A percentile compares a stretch with the other conserved stretches of the same genome.
phyloP scores from a whole-genome alignment of 1,140 invertebrate species.

The Aleiodes sp. region DNA sequence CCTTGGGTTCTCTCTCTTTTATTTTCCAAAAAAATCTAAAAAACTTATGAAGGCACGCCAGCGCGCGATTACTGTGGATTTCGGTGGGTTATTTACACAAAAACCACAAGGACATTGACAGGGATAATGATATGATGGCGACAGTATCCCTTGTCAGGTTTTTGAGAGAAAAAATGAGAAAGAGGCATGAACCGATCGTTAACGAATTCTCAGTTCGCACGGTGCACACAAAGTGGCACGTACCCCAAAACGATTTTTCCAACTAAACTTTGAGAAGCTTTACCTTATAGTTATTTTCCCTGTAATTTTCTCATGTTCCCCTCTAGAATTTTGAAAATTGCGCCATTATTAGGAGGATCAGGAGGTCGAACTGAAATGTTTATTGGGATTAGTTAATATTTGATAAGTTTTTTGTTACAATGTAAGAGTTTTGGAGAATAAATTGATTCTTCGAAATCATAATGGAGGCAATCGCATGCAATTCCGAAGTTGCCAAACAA shows the following conservation, averaged over 20 bases:
- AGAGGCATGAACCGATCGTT: conserved; percentile 17
- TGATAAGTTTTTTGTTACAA: background rate
- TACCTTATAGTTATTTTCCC: background rate
- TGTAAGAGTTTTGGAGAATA: too few relatives aligned
- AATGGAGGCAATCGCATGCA: too few relatives aligned
- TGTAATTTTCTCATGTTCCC: background rate
- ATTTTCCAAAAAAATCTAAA: background rate
- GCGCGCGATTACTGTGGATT: conserved; percentile 40
- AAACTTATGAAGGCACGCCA: conserved; percentile 17
- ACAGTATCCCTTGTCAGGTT: conserved; percentile 16
- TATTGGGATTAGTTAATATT: background rate
- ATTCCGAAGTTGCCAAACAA: too few relatives aligned
- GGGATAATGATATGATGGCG: conserved; percentile 31
- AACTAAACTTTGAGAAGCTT: background rate
- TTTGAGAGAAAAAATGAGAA: too few relatives aligned
- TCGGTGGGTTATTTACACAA: conserved; percentile 38
- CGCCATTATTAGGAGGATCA: background rate
- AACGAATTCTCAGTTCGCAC: conserved; percentile 18
- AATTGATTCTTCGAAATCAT: too few relatives aligned
- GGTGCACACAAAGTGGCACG: background rate
- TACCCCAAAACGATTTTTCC: conserved; percentile 14
- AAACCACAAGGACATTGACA: conserved; percentile 41
- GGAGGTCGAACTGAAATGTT: background rate
- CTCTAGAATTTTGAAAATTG: conserved; percentile 21
- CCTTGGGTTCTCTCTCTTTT: background rate